Base-by-base conservation (phyloP, 2,797 vertebrate genomes). In the Euthynnus affinis region DNA sequence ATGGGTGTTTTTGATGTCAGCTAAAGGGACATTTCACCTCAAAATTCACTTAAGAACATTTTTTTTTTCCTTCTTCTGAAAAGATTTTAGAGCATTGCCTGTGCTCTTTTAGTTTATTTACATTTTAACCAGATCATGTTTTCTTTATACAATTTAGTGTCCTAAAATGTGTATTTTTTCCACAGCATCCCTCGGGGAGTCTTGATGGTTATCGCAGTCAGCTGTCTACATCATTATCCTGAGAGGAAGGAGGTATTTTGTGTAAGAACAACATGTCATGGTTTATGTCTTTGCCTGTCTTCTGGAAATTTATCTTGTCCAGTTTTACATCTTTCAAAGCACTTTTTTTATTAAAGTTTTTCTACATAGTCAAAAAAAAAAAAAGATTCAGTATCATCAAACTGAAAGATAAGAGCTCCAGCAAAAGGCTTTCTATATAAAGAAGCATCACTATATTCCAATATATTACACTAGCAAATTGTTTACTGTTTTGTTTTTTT, bases 21-120 rank as follows among this genome's bases (percentile, higher is more conserved):
- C 52, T 71, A 79, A 75, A 88, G 65, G 71, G 68, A 63, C 42
- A 78, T 67, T 65, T 46, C 57, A 67, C 75, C 22, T 32, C n/a
- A 22, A 20, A 44, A 7, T 0, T 62, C 40, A 59, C 6, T 15
- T 29, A n/a, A 25, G 8, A 63, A 49, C 1, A 64, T 48, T 23
- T 46, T 1, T 46, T 1, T 9, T 20, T 2, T 42, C 1, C 44
- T 32, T 51, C 5, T 22, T 23, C 37, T 18, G 25, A 7, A 4
- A 42, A 60, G 5, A 15, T 44, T 22, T 49, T 59, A 37, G 37
- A 37, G 37, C 10, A 37, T 37, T 37, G 40, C 12, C 40, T 42
- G 40, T 42, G 40, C 13, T 13, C 4, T 9, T 42, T 13, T 13
- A 42, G 40, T 42, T 42, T 42, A 42, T 42, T 44, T 29, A 40